Evolutionary conservation across 2,888 invertebrate genomes (phyloP), one percentile per base, ranked within the genome.

Genomic region (Brachypalpus laphriformis): DNA sequence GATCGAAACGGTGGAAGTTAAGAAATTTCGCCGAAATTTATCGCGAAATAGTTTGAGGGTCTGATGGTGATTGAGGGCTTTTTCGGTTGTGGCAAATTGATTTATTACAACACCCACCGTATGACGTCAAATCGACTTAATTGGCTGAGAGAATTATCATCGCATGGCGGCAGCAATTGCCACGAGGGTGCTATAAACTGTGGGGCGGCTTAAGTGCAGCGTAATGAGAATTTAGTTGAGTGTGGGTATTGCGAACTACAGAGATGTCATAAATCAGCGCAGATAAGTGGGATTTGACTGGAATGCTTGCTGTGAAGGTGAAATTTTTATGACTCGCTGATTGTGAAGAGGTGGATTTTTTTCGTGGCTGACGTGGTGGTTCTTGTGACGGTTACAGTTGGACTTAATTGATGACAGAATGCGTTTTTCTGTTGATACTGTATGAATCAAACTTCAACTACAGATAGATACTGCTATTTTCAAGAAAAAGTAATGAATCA

Each of bases 71-170:
- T 57, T 20, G 22, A 40, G 40, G 22, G 22, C 14, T 59, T 59
- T 59, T n/a, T 31, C 20, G 63, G 47, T 47, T 56, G 31, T 31
- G 31, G 11, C 31, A 47, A 9, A n/a, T 20, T 8, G 20, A 28
- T 34, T 63, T 47, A 63, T 47, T 31, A n/a, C 11, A n/a, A 42
- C 59, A 45, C 28, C 6, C 37, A 37, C 40, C 31, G 45, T 11
- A 31, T 63, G 63, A 63, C 63, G 63, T 63, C 63, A 57, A 57
- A 20, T 7, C 20, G 57, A 31, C 34, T 8, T 8, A 40, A 37
- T 28, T 22, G 4, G 8, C 31, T 34, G 20, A 3, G 28, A 8
- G 28, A 37, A 25, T 40, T 14, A 18, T 9, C 56, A 42, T 7
- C 40, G 37, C 8, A 6, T 14, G 14, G 40, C 14, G 40, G 14